phyloP scores from a whole-genome alignment of 2,113 vertebrate genomes.

The Trichomycterus rosablanca region DNA sequence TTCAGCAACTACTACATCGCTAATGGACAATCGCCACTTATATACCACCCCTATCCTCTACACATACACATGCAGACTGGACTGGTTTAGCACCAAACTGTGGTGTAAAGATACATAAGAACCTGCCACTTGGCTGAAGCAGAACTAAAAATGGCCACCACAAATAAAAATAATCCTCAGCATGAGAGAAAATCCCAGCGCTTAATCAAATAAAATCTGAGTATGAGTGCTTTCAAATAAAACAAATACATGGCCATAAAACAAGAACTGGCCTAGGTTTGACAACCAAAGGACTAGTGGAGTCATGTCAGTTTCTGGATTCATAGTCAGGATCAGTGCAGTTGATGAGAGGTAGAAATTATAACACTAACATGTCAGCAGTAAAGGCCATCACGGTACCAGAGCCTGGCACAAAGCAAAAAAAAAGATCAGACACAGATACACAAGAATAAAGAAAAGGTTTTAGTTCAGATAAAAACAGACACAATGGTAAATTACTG shows the following conservation, averaged over 20 bases:
- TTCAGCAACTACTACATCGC: constrained; percentile 84
- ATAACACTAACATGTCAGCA: no score
- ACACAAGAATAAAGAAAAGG: no score
- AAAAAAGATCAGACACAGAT: no score
- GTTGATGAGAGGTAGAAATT: no score
- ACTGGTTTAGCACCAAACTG: constrained; percentile 65
- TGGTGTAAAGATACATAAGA: no score
- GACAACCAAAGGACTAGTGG: constrained; percentile 3
- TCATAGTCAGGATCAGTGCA: neutral
- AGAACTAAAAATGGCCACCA: constrained; percentile 27
- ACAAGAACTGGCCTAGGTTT: constrained; percentile 1
- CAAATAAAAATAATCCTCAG: constrained; percentile 26
- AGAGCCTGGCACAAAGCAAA: no score
- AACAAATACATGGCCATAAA: no score
- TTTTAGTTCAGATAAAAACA: no score
- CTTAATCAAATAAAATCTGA: constrained; percentile 20
- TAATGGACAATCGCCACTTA: constrained; percentile 74
- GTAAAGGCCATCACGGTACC: no score
- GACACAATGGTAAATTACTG: no score
- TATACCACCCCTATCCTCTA: constrained; percentile 78
- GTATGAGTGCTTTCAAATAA: constrained; percentile 19
- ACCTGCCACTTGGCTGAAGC: no score
- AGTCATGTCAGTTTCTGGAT: constrained; percentile 1
- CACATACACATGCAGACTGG: constrained; percentile 77
- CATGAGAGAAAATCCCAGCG: constrained; percentile 34